These are phyloP conservation scores for Eucriotettix oculatus DNA, from an alignment of 2,888 invertebrate genomes.

Conservation along the genomic window DNA sequence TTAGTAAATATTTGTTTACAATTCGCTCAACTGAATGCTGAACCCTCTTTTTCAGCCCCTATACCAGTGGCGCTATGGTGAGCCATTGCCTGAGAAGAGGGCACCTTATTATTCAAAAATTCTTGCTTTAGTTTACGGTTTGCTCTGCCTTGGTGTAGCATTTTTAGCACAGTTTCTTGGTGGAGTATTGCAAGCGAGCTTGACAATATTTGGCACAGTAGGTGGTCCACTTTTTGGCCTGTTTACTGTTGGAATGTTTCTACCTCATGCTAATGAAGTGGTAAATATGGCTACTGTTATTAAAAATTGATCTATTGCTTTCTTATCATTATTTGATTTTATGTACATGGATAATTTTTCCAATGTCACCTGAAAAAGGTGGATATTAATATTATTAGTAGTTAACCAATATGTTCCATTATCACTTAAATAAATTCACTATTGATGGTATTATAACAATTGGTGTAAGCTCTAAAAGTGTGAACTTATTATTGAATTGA, in stretches of 20 bases:
- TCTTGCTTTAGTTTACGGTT: slow-evolving; percentile 54
- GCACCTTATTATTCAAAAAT: slow-evolving; percentile 16
- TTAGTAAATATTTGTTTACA: background rate
- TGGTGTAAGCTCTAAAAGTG: too few species aligned
- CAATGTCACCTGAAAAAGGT: background rate
- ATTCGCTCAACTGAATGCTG: background rate
- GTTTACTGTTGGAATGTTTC: slow-evolving; percentile 74
- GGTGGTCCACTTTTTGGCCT: slow-evolving; percentile 77
- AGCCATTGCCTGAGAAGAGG: slow-evolving; percentile 7
- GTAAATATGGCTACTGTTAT: slow-evolving; percentile 24
- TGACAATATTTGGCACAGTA: slow-evolving; percentile 74
- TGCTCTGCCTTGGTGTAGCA: slow-evolving; percentile 61
- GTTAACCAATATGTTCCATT: too few species aligned
- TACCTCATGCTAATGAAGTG: slow-evolving; percentile 51
- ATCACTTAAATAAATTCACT: too few species aligned
- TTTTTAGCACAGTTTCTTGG: slow-evolving; percentile 69
- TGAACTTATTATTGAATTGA: too few species aligned
- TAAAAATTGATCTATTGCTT: background rate
- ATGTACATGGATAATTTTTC: background rate
- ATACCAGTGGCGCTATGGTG: slow-evolving; percentile 14
- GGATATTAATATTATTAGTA: too few species aligned
- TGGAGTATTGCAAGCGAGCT: slow-evolving; percentile 70
- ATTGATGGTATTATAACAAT: too few species aligned
- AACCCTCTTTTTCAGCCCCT: slow-evolving; percentile 18
- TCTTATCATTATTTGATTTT: background rate